Percentiles rank a stretch among this genome's conserved stretches.
These are phyloP conservation scores for Mylabris phalerata DNA, from an alignment of 1,140 invertebrate genomes.

Conservation along the genomic window DNA sequence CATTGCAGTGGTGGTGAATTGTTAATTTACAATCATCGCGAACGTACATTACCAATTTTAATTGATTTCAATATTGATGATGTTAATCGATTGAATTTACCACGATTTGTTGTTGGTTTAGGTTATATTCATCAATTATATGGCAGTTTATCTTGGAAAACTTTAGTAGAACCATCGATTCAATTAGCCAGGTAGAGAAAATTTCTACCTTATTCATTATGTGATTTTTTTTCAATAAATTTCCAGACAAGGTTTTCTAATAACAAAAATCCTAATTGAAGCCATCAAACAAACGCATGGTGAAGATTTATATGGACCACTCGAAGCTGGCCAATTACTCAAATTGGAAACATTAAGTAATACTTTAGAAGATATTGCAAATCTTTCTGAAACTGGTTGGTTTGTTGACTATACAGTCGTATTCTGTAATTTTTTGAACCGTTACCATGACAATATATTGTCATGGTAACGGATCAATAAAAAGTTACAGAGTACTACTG, in stretches of 20 bases:
- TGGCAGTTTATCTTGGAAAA: conserved; percentile 59
- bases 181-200: conserved; percentile 50
- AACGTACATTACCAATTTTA: conserved; percentile 42
- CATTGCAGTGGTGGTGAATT: conserved; percentile 62
- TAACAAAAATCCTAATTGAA: conserved; percentile 45
- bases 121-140: conserved; percentile 51
- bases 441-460: too few species aligned
- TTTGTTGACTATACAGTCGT: conserved; percentile 3
- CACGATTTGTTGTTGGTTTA: conserved; percentile 52
- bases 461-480: too few species aligned
- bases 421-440: too few species aligned
- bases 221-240: too few species aligned
- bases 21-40: conserved; percentile 62
- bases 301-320: conserved; percentile 38
- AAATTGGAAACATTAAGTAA: conserved; percentile 41
- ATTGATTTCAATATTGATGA: conserved; percentile 50
- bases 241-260: conserved; percentile 42
- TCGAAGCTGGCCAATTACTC: conserved; percentile 45
- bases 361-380: conserved; percentile 45
- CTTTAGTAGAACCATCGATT: conserved; percentile 57
- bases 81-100: conserved; percentile 45
- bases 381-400: conserved; percentile 44
- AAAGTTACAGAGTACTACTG: not conserved
- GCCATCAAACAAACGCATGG: conserved; percentile 42
- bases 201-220: not conserved